Evolutionary conservation across 2,797 vertebrate genomes (phyloP).

Genomic region (Pseudomugil tenellus): DNA sequence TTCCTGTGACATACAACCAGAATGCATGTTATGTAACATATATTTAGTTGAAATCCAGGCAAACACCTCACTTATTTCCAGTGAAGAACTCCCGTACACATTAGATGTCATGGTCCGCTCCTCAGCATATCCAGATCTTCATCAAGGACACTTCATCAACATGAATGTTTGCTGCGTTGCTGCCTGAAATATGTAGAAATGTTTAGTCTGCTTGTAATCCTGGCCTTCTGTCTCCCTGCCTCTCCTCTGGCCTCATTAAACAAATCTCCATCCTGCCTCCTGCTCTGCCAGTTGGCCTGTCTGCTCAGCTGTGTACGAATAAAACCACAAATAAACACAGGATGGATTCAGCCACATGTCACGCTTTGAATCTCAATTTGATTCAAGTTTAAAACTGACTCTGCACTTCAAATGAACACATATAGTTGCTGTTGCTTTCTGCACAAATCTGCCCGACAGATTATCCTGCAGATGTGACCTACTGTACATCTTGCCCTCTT

Average conservation of each 20-base stretch:
- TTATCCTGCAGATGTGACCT: neutral
- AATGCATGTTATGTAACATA: neutral
- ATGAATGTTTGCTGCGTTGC: constrained; percentile 42
- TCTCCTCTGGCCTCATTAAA: constrained; percentile 59
- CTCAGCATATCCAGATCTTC: constrained; percentile 7
- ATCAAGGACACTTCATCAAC: constrained; percentile 16
- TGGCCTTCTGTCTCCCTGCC: constrained; percentile 44
- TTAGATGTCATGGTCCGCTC: constrained; percentile 3
- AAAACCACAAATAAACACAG: constrained; percentile 60
- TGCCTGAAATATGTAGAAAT: constrained; percentile 50
- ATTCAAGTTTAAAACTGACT: constrained; percentile 14
- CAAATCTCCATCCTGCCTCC: constrained; percentile 63
- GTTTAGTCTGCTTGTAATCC: constrained; percentile 66
- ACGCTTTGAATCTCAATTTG: constrained; percentile 27
- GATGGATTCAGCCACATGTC: constrained; percentile 43
- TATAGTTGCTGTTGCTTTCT: neutral
- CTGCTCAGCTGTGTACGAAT: constrained; percentile 65
- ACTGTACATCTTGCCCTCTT: neutral
- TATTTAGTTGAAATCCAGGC: neutral
- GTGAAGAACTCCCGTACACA: neutral
- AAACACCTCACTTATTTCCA: rapidly evolving
- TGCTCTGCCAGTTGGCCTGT: constrained; percentile 57
- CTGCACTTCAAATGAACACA: neutral
- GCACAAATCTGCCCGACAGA: neutral
- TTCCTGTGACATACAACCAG: too few relatives aligned